Conservation (phyloP, 2,888 invertebrate genomes). For the Diarsia mendica region DNA sequence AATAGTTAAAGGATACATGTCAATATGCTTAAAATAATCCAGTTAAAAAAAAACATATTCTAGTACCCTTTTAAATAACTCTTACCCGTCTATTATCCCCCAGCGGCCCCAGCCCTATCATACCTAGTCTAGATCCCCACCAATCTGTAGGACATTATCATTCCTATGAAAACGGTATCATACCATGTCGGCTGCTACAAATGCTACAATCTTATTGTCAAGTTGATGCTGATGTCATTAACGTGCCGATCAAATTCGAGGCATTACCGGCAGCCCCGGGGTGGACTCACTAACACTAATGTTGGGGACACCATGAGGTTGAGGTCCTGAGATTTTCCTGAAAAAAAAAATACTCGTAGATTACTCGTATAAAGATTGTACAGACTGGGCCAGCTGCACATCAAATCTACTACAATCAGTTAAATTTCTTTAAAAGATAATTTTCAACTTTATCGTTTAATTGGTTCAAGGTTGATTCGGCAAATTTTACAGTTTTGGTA, state of each 20-base stretch:
- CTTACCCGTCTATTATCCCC: background rate
- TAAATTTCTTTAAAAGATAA: no score
- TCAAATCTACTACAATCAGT: no score
- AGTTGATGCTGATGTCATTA: constrained; percentile 69
- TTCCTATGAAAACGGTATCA: constrained; percentile 54
- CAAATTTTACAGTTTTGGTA: no score
- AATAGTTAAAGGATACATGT: no score
- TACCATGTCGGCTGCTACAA: constrained; percentile 51
- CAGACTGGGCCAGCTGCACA: background rate
- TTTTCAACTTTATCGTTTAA: no score
- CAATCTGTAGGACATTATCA: constrained; percentile 40
- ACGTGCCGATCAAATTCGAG: constrained; percentile 77
- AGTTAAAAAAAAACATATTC: background rate
- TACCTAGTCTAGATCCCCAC: background rate
- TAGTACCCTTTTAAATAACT: background rate
- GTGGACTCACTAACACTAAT: constrained; percentile 64
- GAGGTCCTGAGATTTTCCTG: constrained; percentile 7
- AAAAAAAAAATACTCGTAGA: background rate
- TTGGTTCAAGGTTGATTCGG: no score
- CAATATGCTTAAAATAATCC: background rate
- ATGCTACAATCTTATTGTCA: constrained; percentile 65
- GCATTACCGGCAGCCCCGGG: constrained; percentile 76
- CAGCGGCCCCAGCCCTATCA: background rate
- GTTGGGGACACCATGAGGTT: constrained; percentile 36
- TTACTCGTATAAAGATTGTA: background rate